Base-by-base conservation (phyloP, 2,888 invertebrate genomes). In the Lymantria monacha region DNA sequence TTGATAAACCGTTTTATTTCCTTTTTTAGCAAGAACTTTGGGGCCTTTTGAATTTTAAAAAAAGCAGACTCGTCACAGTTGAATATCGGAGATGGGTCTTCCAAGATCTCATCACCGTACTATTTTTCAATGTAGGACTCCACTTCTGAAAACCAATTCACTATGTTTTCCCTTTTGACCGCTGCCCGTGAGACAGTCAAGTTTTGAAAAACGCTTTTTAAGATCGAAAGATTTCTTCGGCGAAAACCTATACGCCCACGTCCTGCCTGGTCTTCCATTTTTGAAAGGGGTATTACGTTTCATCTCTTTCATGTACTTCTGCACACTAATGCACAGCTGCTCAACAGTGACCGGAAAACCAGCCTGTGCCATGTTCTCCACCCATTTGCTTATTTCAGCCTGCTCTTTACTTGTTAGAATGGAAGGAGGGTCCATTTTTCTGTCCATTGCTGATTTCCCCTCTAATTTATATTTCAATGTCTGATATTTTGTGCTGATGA, bases 401-500 rank as follows among this genome's bases (percentile, higher is more conserved):
- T 62, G 59, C 44, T 66, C 60, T 59, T 55, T 37, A 2, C 30
- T 41, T 42, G 54, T 60, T 14, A 62, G 50, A 40, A 61, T 59
- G 7, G 57, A 51, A 9, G 61, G 41, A n/a, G 61, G 55, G 37
- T 63, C 63, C 60, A 66, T 63, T 51, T 63, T 62, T 48, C 60
- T 30, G 37, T 60, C 49, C 48, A 60, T 55, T 45, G 60, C 59
- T 45, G 48, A 48, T 44, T 57, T 61, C 22, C 55, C 49, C 36
- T 61, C 49, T 42, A 66, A 44, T 63, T 66, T 62, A 60, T 64
- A 53, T 56, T 40, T 63, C 14, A 67, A 40, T 30, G 64, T 63
- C 30, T 7, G 30, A 30, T 30, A 30, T 30, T 9, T 30, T 7
- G 49, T 55, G 36, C 44, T 36, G 15, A 48, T 42, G 15, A 49